Evolutionary conservation across 2,888 invertebrate species (phyloP), one percentile per base, ranked within the genome.

Genomic region (Herminia tarsipennalis): DNA sequence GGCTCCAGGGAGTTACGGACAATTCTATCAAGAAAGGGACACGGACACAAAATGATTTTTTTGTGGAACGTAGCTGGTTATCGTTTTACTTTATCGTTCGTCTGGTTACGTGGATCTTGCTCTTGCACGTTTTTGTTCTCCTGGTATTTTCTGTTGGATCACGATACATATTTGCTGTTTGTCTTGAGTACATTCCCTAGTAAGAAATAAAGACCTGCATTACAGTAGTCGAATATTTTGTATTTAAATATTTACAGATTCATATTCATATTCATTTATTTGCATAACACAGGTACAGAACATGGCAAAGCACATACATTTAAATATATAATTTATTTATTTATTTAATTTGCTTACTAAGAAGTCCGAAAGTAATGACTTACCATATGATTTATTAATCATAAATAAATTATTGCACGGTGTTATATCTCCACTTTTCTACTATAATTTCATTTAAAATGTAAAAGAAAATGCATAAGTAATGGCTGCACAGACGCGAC

Each of bases 21-120:
- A 63, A 66, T 63, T 66, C 58, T 62, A 63, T 63, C 58, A 61
- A 55, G 66, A 66, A 63, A 63, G 41, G 63, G 63, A 65, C 65
- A 60, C 49, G 39, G 53, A 34, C 59, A 54, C 58, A 54, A 57
- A 66, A 66, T 63, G 46, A 57, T 66, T 66, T 62, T 32, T 63
- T 55, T 66, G 58, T 49, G 48, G 57, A 55, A 64, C 61, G 52
- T 53, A 45, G 43, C 39, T 38, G 49, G 60, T 56, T 63, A 57
- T 67, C 51, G 56, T 62, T 66, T 62, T 55, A 52, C 39, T 57
- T 66, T 51, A 64, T 64, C 48, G 66, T 41, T 34, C 44, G 44
- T 17, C 36, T 47, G 48, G 46, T 49, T 47, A 62, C 66, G 48
- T 62, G 48, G 36, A 66, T 62, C 46, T 40, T 38, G 12, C 55